Evolutionary conservation across 2,797 vertebrate genomes (phyloP), one percentile per base, ranked within the genome.

Genomic region (Selene dorsalis): DNA sequence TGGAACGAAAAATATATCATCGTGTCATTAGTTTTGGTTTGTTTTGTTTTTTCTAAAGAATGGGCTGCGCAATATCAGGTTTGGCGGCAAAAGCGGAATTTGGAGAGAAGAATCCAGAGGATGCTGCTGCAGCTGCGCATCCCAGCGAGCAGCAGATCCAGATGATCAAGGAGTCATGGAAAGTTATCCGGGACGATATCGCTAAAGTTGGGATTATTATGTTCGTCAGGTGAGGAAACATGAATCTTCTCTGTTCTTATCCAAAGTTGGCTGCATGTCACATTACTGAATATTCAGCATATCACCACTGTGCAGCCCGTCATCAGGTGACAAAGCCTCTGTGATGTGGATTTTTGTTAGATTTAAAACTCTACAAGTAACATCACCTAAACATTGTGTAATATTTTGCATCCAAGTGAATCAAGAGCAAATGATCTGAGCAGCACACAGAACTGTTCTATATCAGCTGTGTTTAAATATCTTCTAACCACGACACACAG

Each of bases 121-220:
- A 88, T 32, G 83, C 67, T 69, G 85, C 73, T 53, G 83, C 80
- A 55, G 83, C 80, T 55, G 75, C 66, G 61, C 80, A 64, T 66
- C 94, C 88, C 79, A 92, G 64, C 63, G 84, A 87, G 43, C 75
- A 89, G 18, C 94, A 95, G 58, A 89, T 95, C 22, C 82, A 91
- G 65, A 93, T 95, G 91, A 95, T 96, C 75, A 94, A 94, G 53
- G 93, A 95, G 30, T 95, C 95, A 0, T 96, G 95, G 95, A 95
- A 93, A 94, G 92, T 96, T 92, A 95, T 96, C 73, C 91, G 93
- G 81, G 94, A 96, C 66, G 95, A 96, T 39, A 96, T 96, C 39
- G 94, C 95, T 20, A 95, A 95, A 94, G 94, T 94, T 86, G 95
- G 95, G 60, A 95, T 96, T 48, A 96, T 96, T 56, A 94, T 96